These are phyloP conservation scores for Heliconius ismenius DNA, from an alignment of 2,888 invertebrate species.

Conservation along the genomic window DNA sequence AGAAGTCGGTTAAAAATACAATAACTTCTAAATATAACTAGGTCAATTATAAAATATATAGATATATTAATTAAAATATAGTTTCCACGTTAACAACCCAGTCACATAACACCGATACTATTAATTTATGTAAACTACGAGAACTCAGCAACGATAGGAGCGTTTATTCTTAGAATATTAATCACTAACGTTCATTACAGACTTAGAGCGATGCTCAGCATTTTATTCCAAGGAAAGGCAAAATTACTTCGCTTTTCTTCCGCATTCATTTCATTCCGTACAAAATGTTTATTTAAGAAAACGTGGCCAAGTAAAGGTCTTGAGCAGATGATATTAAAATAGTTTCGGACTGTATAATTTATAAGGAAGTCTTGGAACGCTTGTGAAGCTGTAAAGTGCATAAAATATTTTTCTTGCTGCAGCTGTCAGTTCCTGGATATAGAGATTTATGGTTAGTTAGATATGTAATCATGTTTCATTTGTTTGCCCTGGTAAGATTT, in stretches of 20 bases:
- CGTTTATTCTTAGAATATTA: conserved; percentile 26
- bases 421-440: no score
- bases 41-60: background rate
- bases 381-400: background rate
- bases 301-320: conserved; percentile 27
- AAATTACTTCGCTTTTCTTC: conserved; percentile 33
- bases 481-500: no score
- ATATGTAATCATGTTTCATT: no score
- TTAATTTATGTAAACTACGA: conserved; percentile 20
- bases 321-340: conserved; percentile 44
- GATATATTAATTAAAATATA: background rate
- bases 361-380: conserved; percentile 30
- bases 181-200: conserved; percentile 19
- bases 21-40: no score
- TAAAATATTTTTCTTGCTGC: background rate
- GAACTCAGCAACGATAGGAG: conserved; percentile 3
- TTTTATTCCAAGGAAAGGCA: conserved; percentile 13
- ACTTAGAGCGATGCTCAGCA: conserved; percentile 16
- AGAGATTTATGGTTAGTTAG: no score
- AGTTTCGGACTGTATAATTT: conserved; percentile 46
- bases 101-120: conserved; percentile 22
- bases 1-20: no score
- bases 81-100: background rate
- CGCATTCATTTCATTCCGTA: conserved; percentile 36
- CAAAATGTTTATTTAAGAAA: conserved; percentile 38